These are phyloP conservation scores for Taurulus bubalis DNA, from an alignment of 2,113 vertebrate species.

Conservation along the genomic window DNA sequence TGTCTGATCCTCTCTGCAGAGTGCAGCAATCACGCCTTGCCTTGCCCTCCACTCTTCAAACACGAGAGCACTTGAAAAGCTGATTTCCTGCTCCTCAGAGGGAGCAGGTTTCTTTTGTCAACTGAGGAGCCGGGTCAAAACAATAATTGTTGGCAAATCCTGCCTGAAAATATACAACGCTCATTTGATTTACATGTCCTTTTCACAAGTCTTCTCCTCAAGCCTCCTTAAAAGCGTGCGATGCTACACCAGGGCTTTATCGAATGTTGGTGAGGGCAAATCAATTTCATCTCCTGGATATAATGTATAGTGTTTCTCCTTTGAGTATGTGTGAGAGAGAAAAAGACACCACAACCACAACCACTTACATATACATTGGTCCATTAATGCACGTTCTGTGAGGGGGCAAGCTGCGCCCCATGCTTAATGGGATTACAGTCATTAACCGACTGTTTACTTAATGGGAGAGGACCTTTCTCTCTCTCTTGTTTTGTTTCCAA, in stretches of 20 bases:
- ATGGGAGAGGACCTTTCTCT: constrained; percentile 50
- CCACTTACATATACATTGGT: constrained; percentile 42
- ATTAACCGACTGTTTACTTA: constrained; percentile 79
- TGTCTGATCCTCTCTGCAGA: constrained; percentile 65
- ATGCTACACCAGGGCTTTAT: constrained; percentile 51
- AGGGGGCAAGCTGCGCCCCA: constrained; percentile 56
- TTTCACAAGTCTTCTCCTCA: constrained; percentile 56
- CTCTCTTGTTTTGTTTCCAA: constrained; percentile 38
- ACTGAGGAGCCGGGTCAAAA: constrained; percentile 76
- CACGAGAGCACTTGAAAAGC: constrained; percentile 80
- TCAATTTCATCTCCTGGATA: constrained; percentile 59
- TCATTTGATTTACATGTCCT: constrained; percentile 78
- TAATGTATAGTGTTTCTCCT: constrained; percentile 2
- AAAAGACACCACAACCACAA: constrained; percentile 27
- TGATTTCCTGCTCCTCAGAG: constrained; percentile 79
- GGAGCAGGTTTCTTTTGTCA: constrained; percentile 77
- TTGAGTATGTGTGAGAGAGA: neutral
- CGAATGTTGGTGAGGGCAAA: constrained; percentile 63
- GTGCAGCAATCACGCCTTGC: constrained; percentile 75
- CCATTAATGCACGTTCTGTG: constrained; percentile 63
- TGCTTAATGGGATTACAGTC: constrained; percentile 79
- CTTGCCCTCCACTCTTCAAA: constrained; percentile 76
- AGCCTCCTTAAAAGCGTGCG: constrained; percentile 43
- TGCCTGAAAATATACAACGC: constrained; percentile 62
- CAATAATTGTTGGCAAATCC: constrained; percentile 78